phyloP scores from a whole-genome alignment of 2,888 invertebrate species.

The Caenorhabditis auriculariae region DNA sequence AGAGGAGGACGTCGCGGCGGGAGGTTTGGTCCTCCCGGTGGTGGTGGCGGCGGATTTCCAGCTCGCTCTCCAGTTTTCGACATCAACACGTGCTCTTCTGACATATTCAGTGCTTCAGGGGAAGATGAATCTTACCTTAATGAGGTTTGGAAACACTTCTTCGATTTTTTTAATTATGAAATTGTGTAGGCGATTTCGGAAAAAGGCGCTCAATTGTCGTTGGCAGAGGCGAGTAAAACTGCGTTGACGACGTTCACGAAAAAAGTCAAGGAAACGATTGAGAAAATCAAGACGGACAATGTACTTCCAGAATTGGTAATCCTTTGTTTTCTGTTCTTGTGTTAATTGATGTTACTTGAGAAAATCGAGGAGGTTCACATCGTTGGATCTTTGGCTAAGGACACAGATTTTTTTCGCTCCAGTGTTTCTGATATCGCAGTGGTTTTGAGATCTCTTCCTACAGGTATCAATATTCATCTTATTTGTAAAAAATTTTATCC shows the following conservation, averaged over 20 bases:
- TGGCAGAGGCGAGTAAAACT: background rate
- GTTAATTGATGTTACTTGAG: background rate
- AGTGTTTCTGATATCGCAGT: conserved; percentile 42
- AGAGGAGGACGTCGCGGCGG: no score
- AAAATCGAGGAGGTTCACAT: background rate
- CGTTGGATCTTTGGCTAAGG: conserved; percentile 14
- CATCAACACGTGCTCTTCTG: no score
- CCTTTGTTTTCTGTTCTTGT: background rate
- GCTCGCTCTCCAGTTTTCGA: no score
- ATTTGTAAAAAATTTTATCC: conserved; percentile 5
- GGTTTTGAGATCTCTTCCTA: conserved; percentile 40
- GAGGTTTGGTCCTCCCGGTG: no score
- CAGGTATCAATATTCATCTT: conserved; percentile 9
- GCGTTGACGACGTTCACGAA: conserved; percentile 3
- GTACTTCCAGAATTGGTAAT: conserved; percentile 4
- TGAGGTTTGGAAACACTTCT: no score
- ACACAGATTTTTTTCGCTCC: conserved; percentile 9
- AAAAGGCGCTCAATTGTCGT: conserved; percentile 9
- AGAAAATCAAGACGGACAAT: conserved; percentile 7
- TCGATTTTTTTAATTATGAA: no score
- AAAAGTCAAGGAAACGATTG: conserved; percentile 8
- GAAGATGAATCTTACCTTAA: background rate
- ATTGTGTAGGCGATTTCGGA: conserved; percentile 12
- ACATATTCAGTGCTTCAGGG: background rate
- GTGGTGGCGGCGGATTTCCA: no score